Evolutionary conservation across 2,888 invertebrate species (phyloP), one percentile per base, ranked within the genome.

Genomic region (Gortyna flavago): DNA sequence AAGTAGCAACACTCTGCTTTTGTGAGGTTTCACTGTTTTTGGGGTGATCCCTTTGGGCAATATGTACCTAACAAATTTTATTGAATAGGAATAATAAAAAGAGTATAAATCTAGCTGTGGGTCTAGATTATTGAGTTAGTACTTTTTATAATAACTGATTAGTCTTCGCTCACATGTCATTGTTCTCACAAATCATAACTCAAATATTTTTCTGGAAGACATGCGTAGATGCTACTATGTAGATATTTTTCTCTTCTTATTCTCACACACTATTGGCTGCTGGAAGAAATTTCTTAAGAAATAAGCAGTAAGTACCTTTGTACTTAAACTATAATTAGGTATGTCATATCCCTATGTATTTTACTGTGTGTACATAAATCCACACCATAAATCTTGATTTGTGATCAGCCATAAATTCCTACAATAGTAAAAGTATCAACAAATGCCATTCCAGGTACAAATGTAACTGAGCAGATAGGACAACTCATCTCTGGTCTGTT

Each of bases 401-500:
- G 54, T 54, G 4, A n/a, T 54, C 54, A n/a, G 5, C 9, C n/a
- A 9, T 16, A 5, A 25, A 64, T 11, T 65, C 18, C 44, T 8
- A 9, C 9, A 29, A 44, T 35, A 38, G 29, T 64, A 48, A 54
- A 44, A 54, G 7, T 18, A 64, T 35, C 51, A 80, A 54, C 29
- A 68, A 68, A 71, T 44, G 4, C 57, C 18, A 32, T 71, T 35
- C 16, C 41, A 4, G 21, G 48, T 64, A n/a, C 29, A 70, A 75
- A 54, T 57, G 11, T 51, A 68, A 21, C 64, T 59, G 32, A 64
- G 48, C 13, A 67, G 62, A 70, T 13, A 67, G 16, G 68, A 65
- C 16, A 13, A 38, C 48, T 51, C 48, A 62, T 66, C 66, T 51
- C 70, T 70, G 18, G 62, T 59, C n/a, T 29, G 59, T 71, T 61